Evolutionary conservation across 2,113 vertebrate species (phyloP).

Genomic region (Seriola dumerili): DNA sequence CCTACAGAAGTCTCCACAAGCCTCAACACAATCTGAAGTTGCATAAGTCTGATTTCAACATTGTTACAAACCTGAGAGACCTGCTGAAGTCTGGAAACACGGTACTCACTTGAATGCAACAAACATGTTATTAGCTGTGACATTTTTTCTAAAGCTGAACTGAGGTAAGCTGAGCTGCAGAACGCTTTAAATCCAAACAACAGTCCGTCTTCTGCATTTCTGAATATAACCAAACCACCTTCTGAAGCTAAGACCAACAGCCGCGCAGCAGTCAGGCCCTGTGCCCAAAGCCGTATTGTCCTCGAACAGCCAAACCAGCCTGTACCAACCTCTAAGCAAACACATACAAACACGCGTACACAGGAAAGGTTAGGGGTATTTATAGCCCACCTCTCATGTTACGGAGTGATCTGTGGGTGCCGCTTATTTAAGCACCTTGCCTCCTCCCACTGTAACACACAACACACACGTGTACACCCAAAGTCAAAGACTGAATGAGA

Average conservation of each 20-base stretch:
- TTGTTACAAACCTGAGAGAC: constrained; percentile 68
- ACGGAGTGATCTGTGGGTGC: constrained; percentile 78
- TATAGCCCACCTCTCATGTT: constrained; percentile 85
- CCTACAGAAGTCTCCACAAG: constrained; percentile 26
- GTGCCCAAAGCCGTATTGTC: constrained; percentile 63
- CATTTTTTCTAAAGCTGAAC: constrained; percentile 68
- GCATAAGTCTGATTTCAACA: constrained; percentile 37
- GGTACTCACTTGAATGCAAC: constrained; percentile 64
- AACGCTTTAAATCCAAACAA: constrained; percentile 28
- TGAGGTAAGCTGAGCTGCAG: constrained; percentile 41
- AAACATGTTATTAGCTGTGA: constrained; percentile 54
- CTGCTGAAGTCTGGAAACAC: constrained; percentile 60
- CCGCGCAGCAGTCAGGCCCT: not conserved
- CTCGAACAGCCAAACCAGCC: constrained; percentile 47
- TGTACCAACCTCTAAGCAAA: constrained; percentile 60
- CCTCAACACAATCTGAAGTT: constrained; percentile 18
- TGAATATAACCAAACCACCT: constrained; percentile 30
- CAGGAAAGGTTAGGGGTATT: constrained; percentile 87
- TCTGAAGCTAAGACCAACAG: constrained; percentile 33
- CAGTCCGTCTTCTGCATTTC: constrained; percentile 69
- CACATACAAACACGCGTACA: constrained; percentile 68
- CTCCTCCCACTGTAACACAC: constrained; percentile 66
- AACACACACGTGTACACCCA: constrained; percentile 56
- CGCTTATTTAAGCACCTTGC: constrained; percentile 83
- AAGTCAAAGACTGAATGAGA: constrained; percentile 45